These are phyloP conservation scores for Cinclus cinclus DNA, from an alignment of 2,113 vertebrate genomes.

Conservation along the genomic window DNA sequence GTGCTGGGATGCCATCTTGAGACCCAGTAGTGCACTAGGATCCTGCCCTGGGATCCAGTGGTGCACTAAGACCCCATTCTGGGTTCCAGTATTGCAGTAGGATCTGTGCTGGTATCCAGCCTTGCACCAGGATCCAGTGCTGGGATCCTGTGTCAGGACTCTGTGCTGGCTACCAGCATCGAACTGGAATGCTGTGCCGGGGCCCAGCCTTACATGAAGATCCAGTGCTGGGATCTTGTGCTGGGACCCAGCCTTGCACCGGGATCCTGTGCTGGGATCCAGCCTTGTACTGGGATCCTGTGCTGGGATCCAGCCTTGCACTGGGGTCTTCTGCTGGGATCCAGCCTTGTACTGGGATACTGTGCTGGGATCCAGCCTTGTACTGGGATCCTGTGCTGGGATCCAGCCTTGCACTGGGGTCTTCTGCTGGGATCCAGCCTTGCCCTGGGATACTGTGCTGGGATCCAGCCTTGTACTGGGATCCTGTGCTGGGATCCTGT, in stretches of 20 bases:
- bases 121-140: not conserved
- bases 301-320: not conserved
- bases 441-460: not conserved
- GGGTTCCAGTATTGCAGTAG: not conserved
- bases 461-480: not conserved
- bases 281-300: too few species aligned
- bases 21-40: not conserved
- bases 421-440: not conserved
- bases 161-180: not conserved
- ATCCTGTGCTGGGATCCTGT: too few species aligned
- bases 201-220: not conserved
- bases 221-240: not conserved
- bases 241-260: accelerated
- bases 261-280: too few species aligned
- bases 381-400: accelerated
- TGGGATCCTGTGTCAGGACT: not conserved
- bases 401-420: not conserved
- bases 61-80: not conserved
- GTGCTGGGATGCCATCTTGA: not conserved
- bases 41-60: not conserved
- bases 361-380: too few species aligned
- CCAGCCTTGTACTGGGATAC: accelerated
- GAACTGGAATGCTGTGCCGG: not conserved
- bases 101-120: not conserved
- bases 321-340: not conserved